These are phyloP conservation scores for Falcunculus frontatus DNA, from an alignment of 2,113 vertebrate species.

Conservation along the genomic window DNA sequence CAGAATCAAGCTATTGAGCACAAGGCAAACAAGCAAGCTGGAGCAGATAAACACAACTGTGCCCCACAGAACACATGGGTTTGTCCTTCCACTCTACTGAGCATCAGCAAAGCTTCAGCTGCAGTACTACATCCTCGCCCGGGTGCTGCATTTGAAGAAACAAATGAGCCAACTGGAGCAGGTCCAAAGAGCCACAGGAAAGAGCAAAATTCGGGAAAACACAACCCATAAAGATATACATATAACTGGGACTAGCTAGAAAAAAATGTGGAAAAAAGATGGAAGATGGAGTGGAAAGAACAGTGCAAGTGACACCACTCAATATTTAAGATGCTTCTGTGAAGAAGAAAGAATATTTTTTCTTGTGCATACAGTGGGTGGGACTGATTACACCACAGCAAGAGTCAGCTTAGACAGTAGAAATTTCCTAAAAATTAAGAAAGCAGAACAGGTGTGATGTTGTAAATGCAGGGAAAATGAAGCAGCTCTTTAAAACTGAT, in stretches of 20 bases:
- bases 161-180: background rate
- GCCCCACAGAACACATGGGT: background rate
- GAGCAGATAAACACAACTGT: background rate
- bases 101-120: background rate
- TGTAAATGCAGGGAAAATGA: background rate
- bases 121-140: background rate
- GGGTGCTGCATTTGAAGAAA: background rate
- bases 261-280: background rate
- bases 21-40: background rate
- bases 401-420: background rate
- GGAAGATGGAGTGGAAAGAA: background rate
- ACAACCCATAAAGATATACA: background rate
- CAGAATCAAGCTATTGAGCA: background rate
- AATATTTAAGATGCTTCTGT: background rate
- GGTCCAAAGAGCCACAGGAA: background rate
- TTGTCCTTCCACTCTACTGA: background rate
- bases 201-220: background rate
- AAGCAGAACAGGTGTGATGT: background rate
- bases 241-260: background rate
- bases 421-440: background rate
- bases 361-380: background rate
- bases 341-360: background rate
- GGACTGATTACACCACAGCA: background rate
- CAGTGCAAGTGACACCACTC: fast-evolving
- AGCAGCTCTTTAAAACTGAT: background rate